phyloP scores from a whole-genome alignment of 2,888 invertebrate species.

The Polymixis flavicincta region DNA sequence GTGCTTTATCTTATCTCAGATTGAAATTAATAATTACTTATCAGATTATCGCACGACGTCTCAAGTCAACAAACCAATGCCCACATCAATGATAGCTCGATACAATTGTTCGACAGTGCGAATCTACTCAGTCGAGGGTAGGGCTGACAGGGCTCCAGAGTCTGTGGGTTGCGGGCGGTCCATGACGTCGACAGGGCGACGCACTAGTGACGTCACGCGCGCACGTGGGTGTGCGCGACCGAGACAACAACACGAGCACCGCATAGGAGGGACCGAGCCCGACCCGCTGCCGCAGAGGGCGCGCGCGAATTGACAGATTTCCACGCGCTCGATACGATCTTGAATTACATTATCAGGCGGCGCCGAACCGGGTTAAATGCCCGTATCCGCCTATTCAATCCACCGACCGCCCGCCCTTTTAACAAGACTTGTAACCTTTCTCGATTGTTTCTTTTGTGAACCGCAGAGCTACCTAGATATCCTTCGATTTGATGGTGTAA shows the following conservation, averaged over 20 bases:
- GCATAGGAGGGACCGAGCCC: slow-evolving; percentile 69
- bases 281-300: slow-evolving; percentile 75
- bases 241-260: slow-evolving; percentile 73
- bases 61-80: slow-evolving; percentile 41
- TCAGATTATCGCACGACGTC: slow-evolving; percentile 19
- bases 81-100: slow-evolving; percentile 32
- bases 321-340: slow-evolving; percentile 88
- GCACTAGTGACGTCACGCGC: slow-evolving; percentile 84
- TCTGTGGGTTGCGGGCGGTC: slow-evolving; percentile 71
- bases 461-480: slow-evolving; percentile 43
- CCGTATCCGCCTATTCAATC: slow-evolving; percentile 71
- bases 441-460: slow-evolving; percentile 62
- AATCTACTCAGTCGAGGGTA: slow-evolving; percentile 44
- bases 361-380: slow-evolving; percentile 75
- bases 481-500: slow-evolving; percentile 57
- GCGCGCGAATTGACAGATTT: slow-evolving; percentile 87
- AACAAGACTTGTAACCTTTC: slow-evolving; percentile 56
- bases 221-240: slow-evolving; percentile 86
- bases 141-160: slow-evolving; percentile 68
- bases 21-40: slow-evolving; percentile 16
- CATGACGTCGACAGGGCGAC: slow-evolving; percentile 82
- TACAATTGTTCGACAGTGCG: slow-evolving; percentile 20
- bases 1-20: slow-evolving; percentile 38
- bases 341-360: slow-evolving; percentile 82
- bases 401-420: slow-evolving; percentile 55